These are phyloP conservation scores for Thaleichthys pacificus DNA, from an alignment of 2,797 vertebrate species.

Conservation along the genomic window DNA sequence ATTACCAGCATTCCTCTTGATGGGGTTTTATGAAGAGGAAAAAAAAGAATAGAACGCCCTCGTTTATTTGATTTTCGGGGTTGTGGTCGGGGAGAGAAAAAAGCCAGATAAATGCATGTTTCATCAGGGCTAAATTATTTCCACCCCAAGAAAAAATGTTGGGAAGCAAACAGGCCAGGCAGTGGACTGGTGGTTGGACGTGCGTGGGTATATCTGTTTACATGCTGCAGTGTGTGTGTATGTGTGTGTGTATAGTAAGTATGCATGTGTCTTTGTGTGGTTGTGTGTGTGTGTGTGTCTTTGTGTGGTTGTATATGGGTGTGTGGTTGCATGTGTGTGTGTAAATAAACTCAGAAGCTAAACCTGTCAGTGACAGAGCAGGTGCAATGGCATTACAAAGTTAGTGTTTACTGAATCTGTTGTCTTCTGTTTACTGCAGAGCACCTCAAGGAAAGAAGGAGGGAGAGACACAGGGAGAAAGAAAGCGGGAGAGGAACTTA, in stretches of 20 bases:
- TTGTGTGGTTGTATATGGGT: constrained; percentile 6
- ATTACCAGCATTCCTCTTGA: constrained; percentile 73
- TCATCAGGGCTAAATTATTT: constrained; percentile 76
- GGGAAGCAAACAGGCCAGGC: constrained; percentile 75
- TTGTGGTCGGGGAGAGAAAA: constrained; percentile 62
- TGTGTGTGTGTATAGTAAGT: constrained; percentile 28
- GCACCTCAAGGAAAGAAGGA: constrained; percentile 5
- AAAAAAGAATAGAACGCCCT: constrained; percentile 63
- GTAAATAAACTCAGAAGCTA: constrained; percentile 62
- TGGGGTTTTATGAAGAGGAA: constrained; percentile 69
- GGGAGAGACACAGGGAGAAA: constrained; percentile 29
- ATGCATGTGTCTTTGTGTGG: constrained; percentile 18
- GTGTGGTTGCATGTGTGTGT: constrained; percentile 17
- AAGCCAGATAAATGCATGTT: constrained; percentile 72
- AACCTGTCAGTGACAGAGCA: constrained; percentile 63
- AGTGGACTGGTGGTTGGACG: constrained; percentile 65
- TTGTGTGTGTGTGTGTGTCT: constrained; percentile 16
- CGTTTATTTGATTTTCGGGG: constrained; percentile 76
- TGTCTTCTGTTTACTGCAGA: no score
- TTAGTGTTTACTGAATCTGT: constrained; percentile 56
- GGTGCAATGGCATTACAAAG: no score
- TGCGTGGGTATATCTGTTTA: constrained; percentile 75
- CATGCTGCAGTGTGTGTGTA: constrained; percentile 44
- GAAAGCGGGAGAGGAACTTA: constrained; percentile 21
- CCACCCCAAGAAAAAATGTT: constrained; percentile 70